phyloP scores from a whole-genome alignment of 2,113 vertebrate genomes.

The Eidolon helvum region DNA sequence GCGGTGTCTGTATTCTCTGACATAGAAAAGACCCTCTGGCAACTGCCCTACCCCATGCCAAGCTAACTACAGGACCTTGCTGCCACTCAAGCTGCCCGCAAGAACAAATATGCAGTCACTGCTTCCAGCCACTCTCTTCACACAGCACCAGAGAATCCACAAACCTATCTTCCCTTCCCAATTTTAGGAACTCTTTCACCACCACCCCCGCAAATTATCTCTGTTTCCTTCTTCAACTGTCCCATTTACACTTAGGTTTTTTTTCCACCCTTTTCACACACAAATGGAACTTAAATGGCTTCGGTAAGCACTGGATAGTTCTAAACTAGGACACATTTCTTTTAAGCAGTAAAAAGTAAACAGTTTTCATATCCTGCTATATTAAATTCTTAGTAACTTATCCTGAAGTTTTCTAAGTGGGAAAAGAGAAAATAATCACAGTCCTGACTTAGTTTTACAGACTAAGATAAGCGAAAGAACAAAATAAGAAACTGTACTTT shows the following conservation, averaged over 20 bases:
- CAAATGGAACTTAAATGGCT: not conserved
- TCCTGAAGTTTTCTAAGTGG: not conserved
- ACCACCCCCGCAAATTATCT: not conserved
- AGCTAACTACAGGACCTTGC: not conserved
- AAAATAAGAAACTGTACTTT: not conserved
- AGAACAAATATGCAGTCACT: not conserved
- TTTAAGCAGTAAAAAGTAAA: conserved; percentile 3
- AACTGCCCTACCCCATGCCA: not conserved
- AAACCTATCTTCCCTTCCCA: not conserved
- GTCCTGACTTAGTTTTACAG: not conserved
- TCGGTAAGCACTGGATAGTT: not conserved
- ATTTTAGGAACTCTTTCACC: not conserved
- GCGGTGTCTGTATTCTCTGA: not conserved
- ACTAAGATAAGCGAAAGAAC: not conserved
- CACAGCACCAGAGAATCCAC: not conserved
- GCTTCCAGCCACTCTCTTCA: not conserved
- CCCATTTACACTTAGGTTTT: not conserved
- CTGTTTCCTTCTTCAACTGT: not conserved
- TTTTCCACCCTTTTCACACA: not conserved
- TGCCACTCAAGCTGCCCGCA: too few relatives aligned
- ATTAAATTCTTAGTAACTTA: not conserved
- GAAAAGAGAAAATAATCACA: not conserved
- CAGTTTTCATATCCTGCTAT: not conserved
- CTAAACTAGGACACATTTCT: not conserved
- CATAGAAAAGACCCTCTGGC: not conserved